Evolutionary conservation across 2,888 invertebrate species (phyloP), one percentile per base, ranked within the genome.

Genomic region (Harmothoe impar): DNA sequence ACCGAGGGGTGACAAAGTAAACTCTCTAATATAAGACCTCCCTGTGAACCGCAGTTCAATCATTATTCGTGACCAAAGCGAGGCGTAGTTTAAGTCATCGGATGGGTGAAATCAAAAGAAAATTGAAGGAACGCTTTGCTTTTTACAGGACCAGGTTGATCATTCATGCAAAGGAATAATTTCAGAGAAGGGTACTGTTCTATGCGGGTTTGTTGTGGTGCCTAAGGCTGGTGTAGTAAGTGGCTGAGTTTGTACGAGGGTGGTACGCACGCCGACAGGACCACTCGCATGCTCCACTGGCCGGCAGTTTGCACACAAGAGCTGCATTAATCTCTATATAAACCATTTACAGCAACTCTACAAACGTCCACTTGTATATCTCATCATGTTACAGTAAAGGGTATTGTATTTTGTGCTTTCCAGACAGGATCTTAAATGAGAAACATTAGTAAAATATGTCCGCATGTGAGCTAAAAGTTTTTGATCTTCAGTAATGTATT

Each of bases 251-350:
- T 62, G 20, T 5, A 35, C 35, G 81, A 17, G 1, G 29, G 72
- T 3, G 72, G 72, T n/a, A n/a, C 72, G 72, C 72, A 43, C 81
- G 10, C 15, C 0, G 17, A 23, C 20, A 20, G 20, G 23, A 35
- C 81, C 81, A 20, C 31, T 77, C 25, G 15, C 35, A 20, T 81
- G 43, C 33, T 81, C 77, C 25, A 81, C 81, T 81, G 81, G n/a
- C 81, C 81, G 33, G 81, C 81, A 81, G 81, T 43, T 15, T 81
- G 23, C 81, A 81, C 43, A 81, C 33, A 81, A 23, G 43, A 43
- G 35, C 17, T 15, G 0, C 15, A 17, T 33, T 81, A 20, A 81
- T n/a, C 20, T 81, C 35, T 33, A 81, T 33, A 43, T 81, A 15
- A 33, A 81, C 43, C 33, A 23, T 72, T 29, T 29, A 62, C n/a